Evolutionary conservation across 1,140 invertebrate species (phyloP).

Genomic region (Gonatopus flavifemur): DNA sequence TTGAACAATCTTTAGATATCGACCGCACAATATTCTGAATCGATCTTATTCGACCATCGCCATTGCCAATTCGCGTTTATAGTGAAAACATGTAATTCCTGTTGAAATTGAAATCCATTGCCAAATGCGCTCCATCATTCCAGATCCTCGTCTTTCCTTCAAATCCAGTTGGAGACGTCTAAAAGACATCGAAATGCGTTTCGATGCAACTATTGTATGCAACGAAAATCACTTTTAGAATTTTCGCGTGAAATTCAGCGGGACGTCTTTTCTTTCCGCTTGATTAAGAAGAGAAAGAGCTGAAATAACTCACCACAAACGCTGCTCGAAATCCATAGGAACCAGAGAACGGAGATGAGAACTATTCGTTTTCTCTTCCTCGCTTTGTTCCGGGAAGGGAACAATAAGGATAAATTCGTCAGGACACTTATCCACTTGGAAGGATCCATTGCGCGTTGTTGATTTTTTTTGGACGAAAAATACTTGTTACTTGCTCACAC

Average conservation of each 20-base stretch:
- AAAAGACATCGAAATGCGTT: no score
- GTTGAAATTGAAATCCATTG: slow-evolving; percentile 3
- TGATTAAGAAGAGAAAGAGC: slow-evolving; percentile 12
- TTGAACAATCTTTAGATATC: slow-evolving; percentile 6
- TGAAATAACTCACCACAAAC: slow-evolving; percentile 28
- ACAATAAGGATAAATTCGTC: slow-evolving; percentile 26
- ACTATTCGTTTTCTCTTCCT: slow-evolving; percentile 23
- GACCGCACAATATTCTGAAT: slow-evolving; percentile 9
- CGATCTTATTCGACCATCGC: slow-evolving; percentile 8
- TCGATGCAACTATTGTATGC: slow-evolving; percentile 14
- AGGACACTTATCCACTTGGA: slow-evolving; percentile 12
- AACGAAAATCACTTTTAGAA: background rate
- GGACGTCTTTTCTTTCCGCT: no score
- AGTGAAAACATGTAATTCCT: slow-evolving; percentile 3
- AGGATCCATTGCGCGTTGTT: slow-evolving; percentile 16
- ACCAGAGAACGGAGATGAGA: slow-evolving; percentile 24
- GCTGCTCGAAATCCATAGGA: slow-evolving; percentile 24
- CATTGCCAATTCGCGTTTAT: background rate
- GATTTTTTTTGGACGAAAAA: slow-evolving; percentile 13
- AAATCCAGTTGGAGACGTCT: no score
- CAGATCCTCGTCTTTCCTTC: slow-evolving; percentile 11
- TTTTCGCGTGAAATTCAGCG: no score
- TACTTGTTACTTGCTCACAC: slow-evolving; percentile 14
- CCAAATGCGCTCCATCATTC: slow-evolving; percentile 10
- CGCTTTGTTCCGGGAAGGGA: no score